phyloP scores from a whole-genome alignment of 2,113 vertebrate genomes.

The Cyprinodon brontotheroides region DNA sequence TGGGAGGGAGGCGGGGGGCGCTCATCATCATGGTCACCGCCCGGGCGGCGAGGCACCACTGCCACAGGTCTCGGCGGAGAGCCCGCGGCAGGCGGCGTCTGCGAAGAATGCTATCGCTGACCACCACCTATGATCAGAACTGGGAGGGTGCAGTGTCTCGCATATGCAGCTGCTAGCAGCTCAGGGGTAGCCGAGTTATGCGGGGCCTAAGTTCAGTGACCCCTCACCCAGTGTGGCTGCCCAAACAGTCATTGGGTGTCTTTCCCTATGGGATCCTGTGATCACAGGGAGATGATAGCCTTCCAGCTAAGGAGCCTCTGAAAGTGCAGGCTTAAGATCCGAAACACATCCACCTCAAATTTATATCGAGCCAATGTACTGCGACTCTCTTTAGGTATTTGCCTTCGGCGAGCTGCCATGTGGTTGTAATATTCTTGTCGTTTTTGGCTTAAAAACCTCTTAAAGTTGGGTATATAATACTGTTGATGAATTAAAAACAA shows the following conservation, averaged over 20 bases:
- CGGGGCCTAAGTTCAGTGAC: constrained; percentile 97
- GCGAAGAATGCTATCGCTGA: constrained; percentile 81
- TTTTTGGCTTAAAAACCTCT: constrained; percentile 53
- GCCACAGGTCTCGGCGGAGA: constrained; percentile 81
- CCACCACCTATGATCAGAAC: constrained; percentile 82
- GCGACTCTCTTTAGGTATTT: constrained; percentile 34
- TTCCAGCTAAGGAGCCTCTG: constrained; percentile 97
- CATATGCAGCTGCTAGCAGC: constrained; percentile 85
- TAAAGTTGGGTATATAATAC: constrained; percentile 32
- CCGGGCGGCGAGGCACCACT: too few species aligned
- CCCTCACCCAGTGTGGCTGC: constrained; percentile 95
- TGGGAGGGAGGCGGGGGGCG: constrained; percentile 55
- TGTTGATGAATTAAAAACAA: background rate
- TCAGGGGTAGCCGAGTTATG: constrained; percentile 89
- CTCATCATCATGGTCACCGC: constrained; percentile 77
- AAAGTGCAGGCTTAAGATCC: constrained; percentile 94
- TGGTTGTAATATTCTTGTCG: constrained; percentile 66
- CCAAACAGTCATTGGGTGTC: constrained; percentile 96
- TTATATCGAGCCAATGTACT: constrained; percentile 53
- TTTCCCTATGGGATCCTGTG: constrained; percentile 88
- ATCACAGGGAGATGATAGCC: constrained; percentile 91
- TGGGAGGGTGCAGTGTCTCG: constrained; percentile 86
- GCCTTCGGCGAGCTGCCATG: constrained; percentile 65
- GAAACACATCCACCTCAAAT: constrained; percentile 19
- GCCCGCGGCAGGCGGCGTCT: constrained; percentile 91